Percentiles rank a stretch among this genome's conserved stretches.
phyloP scores from a whole-genome alignment of 2,797 vertebrate genomes.

The Zalophus californianus region DNA sequence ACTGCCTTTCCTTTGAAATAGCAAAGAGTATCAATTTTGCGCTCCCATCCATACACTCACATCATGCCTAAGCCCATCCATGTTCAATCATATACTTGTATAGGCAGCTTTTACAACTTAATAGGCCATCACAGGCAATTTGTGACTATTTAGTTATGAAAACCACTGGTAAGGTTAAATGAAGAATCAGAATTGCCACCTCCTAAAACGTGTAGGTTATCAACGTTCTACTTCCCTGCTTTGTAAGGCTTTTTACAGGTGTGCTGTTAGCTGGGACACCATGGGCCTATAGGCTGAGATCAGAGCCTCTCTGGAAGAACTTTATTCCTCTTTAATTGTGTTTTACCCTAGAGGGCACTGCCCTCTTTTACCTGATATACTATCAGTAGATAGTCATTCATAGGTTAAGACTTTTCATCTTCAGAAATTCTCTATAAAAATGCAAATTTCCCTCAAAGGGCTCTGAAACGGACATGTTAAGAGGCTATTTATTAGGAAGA shows the following conservation, averaged over 20 bases:
- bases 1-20: not conserved
- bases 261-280: not conserved
- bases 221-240: not conserved
- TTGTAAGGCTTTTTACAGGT: not conserved
- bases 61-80: not conserved
- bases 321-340: not conserved
- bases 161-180: not conserved
- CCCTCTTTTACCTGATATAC: not conserved
- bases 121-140: not conserved
- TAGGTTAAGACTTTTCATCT: slow-evolving; percentile 46
- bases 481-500: slow-evolving; percentile 59
- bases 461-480: not conserved
- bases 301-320: not conserved
- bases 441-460: slow-evolving; percentile 52
- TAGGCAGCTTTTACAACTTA: not conserved
- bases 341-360: not conserved
- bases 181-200: not conserved
- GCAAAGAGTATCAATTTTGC: not conserved
- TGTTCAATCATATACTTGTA: not conserved
- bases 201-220: not conserved
- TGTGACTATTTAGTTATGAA: not conserved
- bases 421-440: slow-evolving; percentile 67
- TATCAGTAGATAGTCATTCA: slow-evolving; percentile 36
- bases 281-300: not conserved
- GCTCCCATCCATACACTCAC: not conserved